Base-by-base conservation (phyloP, 2,888 invertebrate genomes). In the Pilophorus perplexus region DNA sequence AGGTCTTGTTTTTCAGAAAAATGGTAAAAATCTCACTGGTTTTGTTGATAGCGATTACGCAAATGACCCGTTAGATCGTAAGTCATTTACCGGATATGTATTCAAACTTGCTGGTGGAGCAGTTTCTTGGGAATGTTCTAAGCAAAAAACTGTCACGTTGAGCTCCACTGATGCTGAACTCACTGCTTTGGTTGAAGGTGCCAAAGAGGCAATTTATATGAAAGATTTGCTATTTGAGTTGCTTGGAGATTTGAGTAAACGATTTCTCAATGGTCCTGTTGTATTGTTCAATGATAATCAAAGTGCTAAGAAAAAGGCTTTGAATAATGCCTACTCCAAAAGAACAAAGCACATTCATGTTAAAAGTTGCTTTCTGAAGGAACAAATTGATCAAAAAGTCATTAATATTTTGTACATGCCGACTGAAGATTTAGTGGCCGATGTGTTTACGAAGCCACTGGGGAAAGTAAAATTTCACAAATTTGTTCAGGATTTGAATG, bases 1-100 rank as follows among this genome's bases (percentile, higher is more conserved):
- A 12, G 48, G 48, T 6, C 5, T 48, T 18, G 5, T 22, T 18
- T 48, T 20, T 22, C 3, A 20, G 18, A 48, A 48, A 12, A 12
- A 10, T 16, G 48, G 48, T 18, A 22, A 5, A 6, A 5, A 48
- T 18, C 18, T 48, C 3, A 18, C 18, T 6, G 48, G 48, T 16
- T 48, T 16, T 48, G 48, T 22, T 6, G 48, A 48, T 48, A 22
- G 20, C 18, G 48, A 48, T 48, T 48, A 12, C 3, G 48, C 48
- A 16, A 48, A 48, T 18, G 48, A 48, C 18, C 48, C 48, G 16
- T 5, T 20, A 3, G 48, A 48, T 22, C 48, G 48, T 12, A 18
- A 22, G 12, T 48, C 48, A 3, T 48, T 16, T 12, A 48, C 48
- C 20, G 48, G 48, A 18, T 48, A 18, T 48, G 48, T 48, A 6